Conservation (phyloP, 2,113 vertebrate species). For the Cheirogaleus medius region DNA sequence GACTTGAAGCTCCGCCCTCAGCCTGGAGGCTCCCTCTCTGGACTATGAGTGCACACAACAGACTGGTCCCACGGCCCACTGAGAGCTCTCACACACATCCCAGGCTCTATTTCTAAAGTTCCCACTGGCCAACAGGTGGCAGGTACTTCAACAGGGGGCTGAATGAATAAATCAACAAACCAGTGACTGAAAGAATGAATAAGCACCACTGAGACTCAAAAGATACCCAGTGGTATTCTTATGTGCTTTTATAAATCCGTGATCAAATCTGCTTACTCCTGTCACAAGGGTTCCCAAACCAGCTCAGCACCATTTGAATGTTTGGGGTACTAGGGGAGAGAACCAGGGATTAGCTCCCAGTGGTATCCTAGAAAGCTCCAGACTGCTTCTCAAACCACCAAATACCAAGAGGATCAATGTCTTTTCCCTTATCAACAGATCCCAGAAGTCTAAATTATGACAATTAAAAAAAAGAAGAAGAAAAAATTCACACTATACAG, state of each 20-base stretch:
- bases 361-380: neutral
- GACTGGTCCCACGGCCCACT: accelerated
- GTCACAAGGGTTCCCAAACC: neutral
- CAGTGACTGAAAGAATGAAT: neutral
- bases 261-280: neutral
- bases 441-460: neutral
- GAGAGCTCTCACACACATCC: neutral
- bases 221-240: accelerated
- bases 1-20: neutral
- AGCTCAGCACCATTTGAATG: neutral
- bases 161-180: neutral
- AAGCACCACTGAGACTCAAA: neutral
- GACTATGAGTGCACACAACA: no score
- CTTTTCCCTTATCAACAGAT: neutral
- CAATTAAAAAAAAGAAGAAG: neutral
- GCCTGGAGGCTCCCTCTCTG: neutral
- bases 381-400: neutral
- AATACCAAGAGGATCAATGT: neutral
- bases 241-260: neutral
- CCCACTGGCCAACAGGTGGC: neutral
- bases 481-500: neutral
- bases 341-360: neutral
- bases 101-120: neutral
- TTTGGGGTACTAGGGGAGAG: neutral
- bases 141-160: neutral